These are phyloP conservation scores for Ooceraea biroi DNA, from an alignment of 1,140 invertebrate species.

Conservation along the genomic window DNA sequence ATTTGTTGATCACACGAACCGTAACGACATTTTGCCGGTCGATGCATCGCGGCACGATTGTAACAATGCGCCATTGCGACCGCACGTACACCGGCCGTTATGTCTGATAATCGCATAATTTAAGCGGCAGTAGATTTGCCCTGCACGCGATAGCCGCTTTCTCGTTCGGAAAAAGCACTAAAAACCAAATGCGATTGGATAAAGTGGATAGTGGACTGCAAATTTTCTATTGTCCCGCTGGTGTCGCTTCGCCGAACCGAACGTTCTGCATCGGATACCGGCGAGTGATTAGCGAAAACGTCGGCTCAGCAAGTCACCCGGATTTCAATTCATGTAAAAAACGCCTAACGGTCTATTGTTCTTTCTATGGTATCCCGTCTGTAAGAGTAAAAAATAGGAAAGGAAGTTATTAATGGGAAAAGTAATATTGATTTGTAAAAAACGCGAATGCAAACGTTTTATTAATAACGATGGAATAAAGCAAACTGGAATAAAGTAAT, in stretches of 20 bases:
- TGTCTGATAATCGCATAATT: constrained; percentile 73
- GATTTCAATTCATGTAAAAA: constrained; percentile 59
- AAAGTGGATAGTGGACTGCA: constrained; percentile 61
- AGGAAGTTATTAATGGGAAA: not conserved
- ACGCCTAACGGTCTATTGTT: constrained; percentile 52
- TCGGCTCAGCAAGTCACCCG: constrained; percentile 58
- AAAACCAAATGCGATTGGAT: constrained; percentile 65
- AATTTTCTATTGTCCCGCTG: constrained; percentile 56
- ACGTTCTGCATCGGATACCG: constrained; percentile 49
- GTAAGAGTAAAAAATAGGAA: not conserved
- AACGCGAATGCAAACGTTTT: not conserved
- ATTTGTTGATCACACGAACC: constrained; percentile 38
- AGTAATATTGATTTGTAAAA: constrained; percentile 3
- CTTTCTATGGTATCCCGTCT: constrained; percentile 13
- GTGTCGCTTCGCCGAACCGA: constrained; percentile 44
- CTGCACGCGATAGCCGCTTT: constrained; percentile 51
- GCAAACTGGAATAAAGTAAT: too few relatives aligned
- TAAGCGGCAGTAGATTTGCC: constrained; percentile 44
- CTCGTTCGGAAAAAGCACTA: constrained; percentile 53
- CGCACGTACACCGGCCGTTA: constrained; percentile 57
- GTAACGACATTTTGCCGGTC: constrained; percentile 50
- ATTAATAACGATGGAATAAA: too few relatives aligned
- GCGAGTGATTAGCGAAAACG: constrained; percentile 67
- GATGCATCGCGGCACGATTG: constrained; percentile 49
- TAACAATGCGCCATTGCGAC: constrained; percentile 5